These are phyloP conservation scores for Caenorhabditis afra DNA, from an alignment of 2,888 invertebrate genomes.

Conservation along the genomic window DNA sequence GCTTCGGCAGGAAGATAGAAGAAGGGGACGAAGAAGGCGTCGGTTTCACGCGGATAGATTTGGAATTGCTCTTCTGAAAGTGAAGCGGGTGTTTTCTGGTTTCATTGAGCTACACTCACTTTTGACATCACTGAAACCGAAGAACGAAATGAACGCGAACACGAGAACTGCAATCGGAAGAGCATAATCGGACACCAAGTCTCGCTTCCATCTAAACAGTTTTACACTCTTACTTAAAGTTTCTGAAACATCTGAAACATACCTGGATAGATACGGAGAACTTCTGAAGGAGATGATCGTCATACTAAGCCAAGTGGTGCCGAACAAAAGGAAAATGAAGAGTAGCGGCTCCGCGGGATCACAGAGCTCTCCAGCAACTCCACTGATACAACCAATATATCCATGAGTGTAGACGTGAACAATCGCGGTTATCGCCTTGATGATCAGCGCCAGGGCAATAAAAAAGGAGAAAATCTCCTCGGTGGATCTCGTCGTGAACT, in stretches of 20 bases:
- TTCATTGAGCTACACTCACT: conserved; percentile 48
- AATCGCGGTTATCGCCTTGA: conserved; percentile 61
- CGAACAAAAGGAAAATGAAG: conserved; percentile 70
- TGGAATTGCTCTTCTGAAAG: conserved; percentile 69
- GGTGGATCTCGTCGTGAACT: conserved; percentile 70
- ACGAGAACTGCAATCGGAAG: conserved; percentile 62
- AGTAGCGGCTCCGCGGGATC: conserved; percentile 65
- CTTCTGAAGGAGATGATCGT: conserved; percentile 58
- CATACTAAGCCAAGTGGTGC: conserved; percentile 71
- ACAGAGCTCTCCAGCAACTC: conserved; percentile 35
- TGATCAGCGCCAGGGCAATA: conserved; percentile 60
- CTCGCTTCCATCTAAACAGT: conserved; percentile 55
- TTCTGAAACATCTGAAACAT: background rate
- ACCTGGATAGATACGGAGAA: conserved; percentile 60
- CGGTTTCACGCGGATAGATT: conserved; percentile 49
- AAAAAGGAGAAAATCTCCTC: conserved; percentile 69
- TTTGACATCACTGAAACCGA: conserved; percentile 60
- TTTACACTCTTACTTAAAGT: too few species aligned
- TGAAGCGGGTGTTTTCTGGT: too few species aligned
- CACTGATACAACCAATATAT: conserved; percentile 43
- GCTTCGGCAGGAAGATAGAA: conserved; percentile 81
- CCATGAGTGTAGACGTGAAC: conserved; percentile 51
- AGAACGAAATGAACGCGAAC: conserved; percentile 57
- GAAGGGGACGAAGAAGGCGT: conserved; percentile 80
- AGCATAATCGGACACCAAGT: conserved; percentile 67